phyloP scores from a whole-genome alignment of 2,113 vertebrate genomes.

The Ondatra zibethicus region DNA sequence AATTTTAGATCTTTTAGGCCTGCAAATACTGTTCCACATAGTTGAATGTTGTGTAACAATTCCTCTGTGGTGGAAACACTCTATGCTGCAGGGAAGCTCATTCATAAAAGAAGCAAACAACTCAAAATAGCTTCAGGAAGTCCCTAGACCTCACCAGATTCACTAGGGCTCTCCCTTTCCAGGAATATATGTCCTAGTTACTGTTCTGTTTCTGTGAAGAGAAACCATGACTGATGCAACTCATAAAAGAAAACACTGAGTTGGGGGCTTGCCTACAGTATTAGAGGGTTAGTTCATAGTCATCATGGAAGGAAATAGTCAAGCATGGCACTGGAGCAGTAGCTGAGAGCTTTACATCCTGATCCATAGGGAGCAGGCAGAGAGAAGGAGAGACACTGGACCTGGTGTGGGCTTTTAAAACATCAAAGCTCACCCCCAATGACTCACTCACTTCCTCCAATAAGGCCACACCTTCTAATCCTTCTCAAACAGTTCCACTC shows the following conservation, averaged over 20 bases:
- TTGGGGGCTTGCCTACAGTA: background rate
- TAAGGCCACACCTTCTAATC: background rate
- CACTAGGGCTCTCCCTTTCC: background rate
- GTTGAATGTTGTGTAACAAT: background rate
- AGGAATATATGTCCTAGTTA: background rate
- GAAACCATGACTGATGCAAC: background rate
- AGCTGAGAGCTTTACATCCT: background rate
- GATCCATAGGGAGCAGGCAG: background rate
- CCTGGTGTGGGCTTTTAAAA: background rate
- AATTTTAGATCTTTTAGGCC: background rate
- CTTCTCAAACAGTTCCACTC: background rate
- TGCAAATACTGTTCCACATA: background rate
- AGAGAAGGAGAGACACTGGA: background rate
- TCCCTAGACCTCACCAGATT: background rate
- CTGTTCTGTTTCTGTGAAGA: background rate
- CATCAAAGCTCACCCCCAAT: background rate
- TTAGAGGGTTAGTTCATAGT: background rate
- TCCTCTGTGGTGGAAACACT: background rate
- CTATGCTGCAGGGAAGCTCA: background rate
- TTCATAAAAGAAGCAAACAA: background rate
- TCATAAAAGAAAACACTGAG: background rate
- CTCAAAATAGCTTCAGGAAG: background rate
- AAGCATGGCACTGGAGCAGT: background rate
- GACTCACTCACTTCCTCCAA: background rate
- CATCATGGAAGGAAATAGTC: background rate